Conservation (phyloP, 2,888 invertebrate species). For the Himalopsyche japonica region DNA sequence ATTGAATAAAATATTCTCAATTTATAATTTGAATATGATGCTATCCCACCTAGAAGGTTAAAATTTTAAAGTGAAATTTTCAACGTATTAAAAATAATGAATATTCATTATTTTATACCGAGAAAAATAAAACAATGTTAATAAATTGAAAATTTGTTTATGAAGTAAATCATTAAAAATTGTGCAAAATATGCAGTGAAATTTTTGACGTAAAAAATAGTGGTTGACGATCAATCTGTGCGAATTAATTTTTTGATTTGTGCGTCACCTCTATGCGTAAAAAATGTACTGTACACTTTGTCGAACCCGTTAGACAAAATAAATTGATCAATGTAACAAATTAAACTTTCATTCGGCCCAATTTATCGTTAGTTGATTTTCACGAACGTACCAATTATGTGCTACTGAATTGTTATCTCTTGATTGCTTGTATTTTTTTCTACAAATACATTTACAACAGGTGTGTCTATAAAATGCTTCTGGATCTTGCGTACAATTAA, state of each 20-base stretch:
- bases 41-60: too few relatives aligned
- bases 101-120: too few relatives aligned
- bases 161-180: too few relatives aligned
- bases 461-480: conserved; percentile 26
- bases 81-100: too few relatives aligned
- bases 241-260: background rate
- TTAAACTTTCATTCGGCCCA: conserved; percentile 39
- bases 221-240: background rate
- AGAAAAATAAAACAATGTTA: too few relatives aligned
- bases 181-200: background rate
- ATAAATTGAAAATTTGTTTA: too few relatives aligned
- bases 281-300: background rate
- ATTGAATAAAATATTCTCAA: too few relatives aligned
- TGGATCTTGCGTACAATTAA: conserved; percentile 31
- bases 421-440: conserved; percentile 20
- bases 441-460: conserved; percentile 27
- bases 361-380: conserved; percentile 37
- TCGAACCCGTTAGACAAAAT: conserved; percentile 6
- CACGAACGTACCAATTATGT: conserved; percentile 35
- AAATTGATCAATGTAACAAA: conserved; percentile 30
- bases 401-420: conserved; percentile 40
- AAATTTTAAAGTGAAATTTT: too few relatives aligned
- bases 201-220: background rate
- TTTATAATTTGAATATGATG: too few relatives aligned
- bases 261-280: background rate